Conservation (phyloP, 1,140 invertebrate genomes). For the Brachionus manjavacas region DNA sequence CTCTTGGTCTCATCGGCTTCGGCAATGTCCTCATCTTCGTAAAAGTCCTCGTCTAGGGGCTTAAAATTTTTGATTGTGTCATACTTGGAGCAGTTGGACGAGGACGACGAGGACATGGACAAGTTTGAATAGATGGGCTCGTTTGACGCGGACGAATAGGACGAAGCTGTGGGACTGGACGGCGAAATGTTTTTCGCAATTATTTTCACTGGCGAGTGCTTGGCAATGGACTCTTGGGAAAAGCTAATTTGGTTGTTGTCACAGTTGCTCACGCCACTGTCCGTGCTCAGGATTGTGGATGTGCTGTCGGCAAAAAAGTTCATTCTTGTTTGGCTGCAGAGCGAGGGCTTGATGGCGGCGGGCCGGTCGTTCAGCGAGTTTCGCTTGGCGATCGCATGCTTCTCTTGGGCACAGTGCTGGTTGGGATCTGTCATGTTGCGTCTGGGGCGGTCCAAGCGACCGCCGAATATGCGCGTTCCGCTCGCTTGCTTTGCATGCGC, state of each 20-base stretch:
- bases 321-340: background rate
- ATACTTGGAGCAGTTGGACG: constrained; percentile 9
- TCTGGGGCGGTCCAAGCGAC: constrained; percentile 1
- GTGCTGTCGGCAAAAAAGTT: constrained; percentile 26
- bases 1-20: background rate
- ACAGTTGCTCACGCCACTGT: constrained; percentile 27
- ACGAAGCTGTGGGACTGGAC: background rate
- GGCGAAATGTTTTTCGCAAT: background rate
- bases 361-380: constrained; percentile 33
- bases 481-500: background rate
- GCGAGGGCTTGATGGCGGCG: background rate
- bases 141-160: background rate
- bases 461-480: background rate
- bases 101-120: constrained; percentile 1
- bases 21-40: background rate
- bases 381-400: background rate
- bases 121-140: constrained; percentile 17
- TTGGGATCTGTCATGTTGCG: constrained; percentile 40
- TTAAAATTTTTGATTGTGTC: constrained; percentile 21
- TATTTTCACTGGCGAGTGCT: constrained; percentile 6
- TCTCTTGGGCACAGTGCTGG: background rate
- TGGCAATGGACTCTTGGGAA: background rate
- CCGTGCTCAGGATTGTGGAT: constrained; percentile 36
- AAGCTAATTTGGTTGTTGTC: constrained; percentile 29
- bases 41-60: constrained; percentile 12